Conservation (phyloP, 2,113 vertebrate species). For the Paralichthys olivaceus region DNA sequence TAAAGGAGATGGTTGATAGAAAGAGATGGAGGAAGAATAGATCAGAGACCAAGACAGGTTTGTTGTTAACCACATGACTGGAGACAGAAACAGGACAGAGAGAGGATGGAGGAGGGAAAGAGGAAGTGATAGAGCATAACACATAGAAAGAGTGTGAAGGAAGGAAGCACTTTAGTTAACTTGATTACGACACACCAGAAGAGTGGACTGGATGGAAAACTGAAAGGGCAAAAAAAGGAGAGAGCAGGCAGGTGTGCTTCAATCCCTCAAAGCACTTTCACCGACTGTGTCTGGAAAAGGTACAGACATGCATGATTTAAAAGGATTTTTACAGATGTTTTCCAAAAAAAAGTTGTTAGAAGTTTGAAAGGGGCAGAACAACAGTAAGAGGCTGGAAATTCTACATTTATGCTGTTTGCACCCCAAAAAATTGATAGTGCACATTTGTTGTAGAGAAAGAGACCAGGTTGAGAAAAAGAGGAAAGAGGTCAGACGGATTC, state of each 20-base stretch:
- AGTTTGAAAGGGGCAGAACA: constrained; percentile 31
- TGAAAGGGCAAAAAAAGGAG: constrained; percentile 21
- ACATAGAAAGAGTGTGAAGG: not conserved
- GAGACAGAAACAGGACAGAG: constrained; percentile 13
- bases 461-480: no score
- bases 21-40: constrained; percentile 5
- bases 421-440: constrained; percentile 38
- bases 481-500: not conserved
- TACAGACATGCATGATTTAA: constrained; percentile 69
- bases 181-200: constrained; percentile 24
- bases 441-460: constrained; percentile 19
- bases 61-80: constrained; percentile 29
- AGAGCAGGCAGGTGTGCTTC: constrained; percentile 42
- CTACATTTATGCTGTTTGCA: constrained; percentile 25
- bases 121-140: constrained; percentile 21
- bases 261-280: constrained; percentile 36
- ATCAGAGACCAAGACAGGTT: constrained; percentile 11
- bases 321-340: constrained; percentile 38
- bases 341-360: constrained; percentile 40
- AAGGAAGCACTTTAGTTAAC: constrained; percentile 8
- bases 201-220: constrained; percentile 10
- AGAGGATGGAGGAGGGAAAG: not conserved
- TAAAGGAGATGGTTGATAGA: not conserved
- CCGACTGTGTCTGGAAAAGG: constrained; percentile 20
- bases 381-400: constrained; percentile 2